Evolutionary conservation across 2,113 vertebrate species (phyloP).

Genomic region (Lepisosteus oculatus): DNA sequence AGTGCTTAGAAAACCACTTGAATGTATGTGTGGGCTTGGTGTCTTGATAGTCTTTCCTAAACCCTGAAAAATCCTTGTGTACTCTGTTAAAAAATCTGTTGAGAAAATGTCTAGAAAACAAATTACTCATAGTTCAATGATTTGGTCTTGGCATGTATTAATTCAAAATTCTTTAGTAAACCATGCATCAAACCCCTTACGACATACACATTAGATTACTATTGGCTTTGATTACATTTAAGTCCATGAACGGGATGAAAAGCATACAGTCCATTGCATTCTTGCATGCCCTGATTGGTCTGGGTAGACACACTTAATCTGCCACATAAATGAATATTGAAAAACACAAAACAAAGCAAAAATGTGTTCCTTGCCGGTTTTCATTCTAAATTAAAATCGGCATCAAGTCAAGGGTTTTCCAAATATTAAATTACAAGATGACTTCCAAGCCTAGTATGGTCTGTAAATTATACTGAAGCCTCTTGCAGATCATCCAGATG

Average conservation of each 20-base stretch:
- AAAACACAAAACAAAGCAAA: conserved; percentile 20
- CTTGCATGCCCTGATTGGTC: conserved; percentile 25
- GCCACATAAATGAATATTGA: conserved; percentile 53
- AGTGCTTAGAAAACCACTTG: too few species aligned
- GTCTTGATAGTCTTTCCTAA: too few species aligned
- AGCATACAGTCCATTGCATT: conserved; percentile 20
- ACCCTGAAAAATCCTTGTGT: too few species aligned
- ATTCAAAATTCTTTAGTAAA: conserved; percentile 33
- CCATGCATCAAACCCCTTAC: conserved; percentile 24
- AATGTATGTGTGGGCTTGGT: too few species aligned
- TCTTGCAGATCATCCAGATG: too few species aligned
- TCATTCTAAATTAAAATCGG: too few species aligned
- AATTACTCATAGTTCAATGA: conserved; percentile 22
- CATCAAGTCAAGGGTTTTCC: too few species aligned
- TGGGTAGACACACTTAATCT: conserved; percentile 42
- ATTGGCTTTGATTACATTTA: conserved; percentile 55
- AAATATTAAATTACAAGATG: too few species aligned
- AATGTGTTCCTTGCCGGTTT: too few species aligned
- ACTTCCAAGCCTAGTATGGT: too few species aligned
- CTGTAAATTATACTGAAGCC: too few species aligned
- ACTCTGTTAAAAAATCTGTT: too few species aligned
- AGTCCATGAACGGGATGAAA: conserved; percentile 28
- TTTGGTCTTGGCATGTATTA: conserved; percentile 34
- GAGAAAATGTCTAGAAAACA: background rate
- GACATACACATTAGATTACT: conserved; percentile 44